Evolutionary conservation across 2,888 invertebrate species (phyloP).

Genomic region (Chydorus sphaericus): DNA sequence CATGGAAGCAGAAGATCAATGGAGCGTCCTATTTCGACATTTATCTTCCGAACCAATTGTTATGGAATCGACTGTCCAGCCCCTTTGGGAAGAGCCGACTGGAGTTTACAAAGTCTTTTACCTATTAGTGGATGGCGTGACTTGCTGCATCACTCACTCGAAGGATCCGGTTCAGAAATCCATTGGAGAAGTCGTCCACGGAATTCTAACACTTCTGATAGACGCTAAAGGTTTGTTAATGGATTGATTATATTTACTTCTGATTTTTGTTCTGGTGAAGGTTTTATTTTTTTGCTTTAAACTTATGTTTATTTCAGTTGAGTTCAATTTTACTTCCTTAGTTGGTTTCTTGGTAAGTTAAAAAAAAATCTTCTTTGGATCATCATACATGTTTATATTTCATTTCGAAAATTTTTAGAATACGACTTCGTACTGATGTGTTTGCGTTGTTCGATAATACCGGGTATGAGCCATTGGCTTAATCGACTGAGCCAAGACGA

Average conservation of each 20-base stretch:
- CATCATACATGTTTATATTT: too few species aligned
- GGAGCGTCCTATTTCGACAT: not conserved
- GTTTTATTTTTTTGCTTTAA: not conserved
- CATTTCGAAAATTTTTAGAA: not conserved
- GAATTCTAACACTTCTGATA: not conserved
- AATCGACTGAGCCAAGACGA: not conserved
- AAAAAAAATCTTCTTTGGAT: not conserved
- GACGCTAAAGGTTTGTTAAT: not conserved
- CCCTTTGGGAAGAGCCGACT: slow-evolving; percentile 58
- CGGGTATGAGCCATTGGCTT: not conserved
- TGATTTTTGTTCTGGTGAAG: not conserved
- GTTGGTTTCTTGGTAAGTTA: not conserved
- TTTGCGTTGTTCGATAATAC: not conserved
- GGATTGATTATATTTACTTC: not conserved
- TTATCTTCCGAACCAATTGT: not conserved
- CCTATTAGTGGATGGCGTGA: slow-evolving; percentile 63
- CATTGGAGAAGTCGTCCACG: slow-evolving; percentile 1
- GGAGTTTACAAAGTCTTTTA: slow-evolving; percentile 83
- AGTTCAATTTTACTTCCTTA: not conserved
- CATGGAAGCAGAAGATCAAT: not conserved
- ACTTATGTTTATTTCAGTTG: not conserved
- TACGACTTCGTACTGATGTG: slow-evolving; percentile 4
- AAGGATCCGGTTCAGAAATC: not conserved
- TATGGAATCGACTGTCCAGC: slow-evolving; percentile 36
- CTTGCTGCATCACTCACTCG: slow-evolving; percentile 16